Evolutionary conservation across 1,140 invertebrate species (phyloP).

Genomic region (Drosophila prosaltans): DNA sequence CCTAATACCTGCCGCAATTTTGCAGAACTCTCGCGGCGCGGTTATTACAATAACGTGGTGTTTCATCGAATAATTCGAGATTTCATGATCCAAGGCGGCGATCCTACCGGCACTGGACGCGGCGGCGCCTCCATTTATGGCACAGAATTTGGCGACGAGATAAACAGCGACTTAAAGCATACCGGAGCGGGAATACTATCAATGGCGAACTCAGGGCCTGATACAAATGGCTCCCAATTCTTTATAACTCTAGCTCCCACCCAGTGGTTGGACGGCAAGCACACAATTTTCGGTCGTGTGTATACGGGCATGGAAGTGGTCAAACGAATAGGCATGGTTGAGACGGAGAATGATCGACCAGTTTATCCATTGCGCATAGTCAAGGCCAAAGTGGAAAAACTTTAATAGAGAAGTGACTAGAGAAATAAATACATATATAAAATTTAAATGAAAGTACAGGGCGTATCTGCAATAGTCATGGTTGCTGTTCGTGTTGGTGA

Average conservation of each 20-base stretch:
- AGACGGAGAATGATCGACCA: constrained; percentile 96
- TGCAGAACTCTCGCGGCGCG: constrained; percentile 94
- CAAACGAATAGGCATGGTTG: constrained; percentile 95
- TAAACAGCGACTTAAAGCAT: constrained; percentile 96
- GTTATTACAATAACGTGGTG: constrained; percentile 98
- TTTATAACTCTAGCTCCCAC: constrained; percentile 98
- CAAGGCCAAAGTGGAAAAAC: constrained; percentile 87
- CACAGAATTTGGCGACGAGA: constrained; percentile 97
- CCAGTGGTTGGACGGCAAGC: constrained; percentile 98
- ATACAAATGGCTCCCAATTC: constrained; percentile 99
- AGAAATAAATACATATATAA: constrained; percentile 9
- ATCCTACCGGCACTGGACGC: constrained; percentile 96
- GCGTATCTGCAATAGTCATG: constrained; percentile 9
- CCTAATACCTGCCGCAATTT: constrained; percentile 98
- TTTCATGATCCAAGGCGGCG: constrained; percentile 99
- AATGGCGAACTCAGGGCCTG: constrained; percentile 95
- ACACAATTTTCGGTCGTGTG: constrained; percentile 97
- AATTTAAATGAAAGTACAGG: constrained; percentile 45
- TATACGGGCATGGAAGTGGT: constrained; percentile 94
- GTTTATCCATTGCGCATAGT: constrained; percentile 95
- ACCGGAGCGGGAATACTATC: constrained; percentile 90
- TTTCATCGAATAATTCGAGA: constrained; percentile 98
- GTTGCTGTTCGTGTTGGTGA: not conserved
- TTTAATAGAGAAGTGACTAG: constrained; percentile 65
- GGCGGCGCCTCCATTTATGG: constrained; percentile 99